Evolutionary conservation across 2,113 vertebrate species (phyloP), one percentile per base, ranked within the genome.

Genomic region (Phalacrocorax carbo): DNA sequence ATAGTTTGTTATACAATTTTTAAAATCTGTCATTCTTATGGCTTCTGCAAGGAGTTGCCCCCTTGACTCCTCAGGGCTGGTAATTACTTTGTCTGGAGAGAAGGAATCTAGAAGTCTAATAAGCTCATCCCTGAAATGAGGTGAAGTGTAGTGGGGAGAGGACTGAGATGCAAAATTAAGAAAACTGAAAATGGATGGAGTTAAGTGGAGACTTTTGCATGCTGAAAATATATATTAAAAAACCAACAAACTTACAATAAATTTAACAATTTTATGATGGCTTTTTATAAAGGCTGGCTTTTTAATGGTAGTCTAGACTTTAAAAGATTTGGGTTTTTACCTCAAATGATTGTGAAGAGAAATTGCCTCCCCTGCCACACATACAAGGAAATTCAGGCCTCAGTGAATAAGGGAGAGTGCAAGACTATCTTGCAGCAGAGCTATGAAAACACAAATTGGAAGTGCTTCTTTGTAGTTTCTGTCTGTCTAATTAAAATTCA

Each of bases 131-230:
- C 36, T 71, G 29, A 73, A 65, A 65, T 46, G 44, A 92, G n/a
- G n/a, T 27, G 26, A 18, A 86, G 13, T 40, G 27, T 10, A 78
- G n/a, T 0, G 1, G 38, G n/a, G 9, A 2, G 8, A 26, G 15
- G 30, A 38, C 12, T 26, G 17, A 64, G 29, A 55, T 40, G 21
- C 32, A 91, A 69, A 81, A 70, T 26, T 17, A 73, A 12, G 36
- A 58, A 40, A 62, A 92, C 0, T 62, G 16, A 62, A 85, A 87
- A 36, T 34, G 3, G 14, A 36, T 76, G 15, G 44, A n/a, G 22
- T 66, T 55, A n/a, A 54, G 23, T 11, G 9, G 42, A 65, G 26
- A 82, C 14, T 44, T 26, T 36, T 61, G 14, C 26, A 44, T 21
- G 30, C 36, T 86, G 23, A 88, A 84, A 75, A 71, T n/a, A 27